Evolutionary conservation across 2,797 vertebrate species (phyloP).

Genomic region (Chelmon rostratus): DNA sequence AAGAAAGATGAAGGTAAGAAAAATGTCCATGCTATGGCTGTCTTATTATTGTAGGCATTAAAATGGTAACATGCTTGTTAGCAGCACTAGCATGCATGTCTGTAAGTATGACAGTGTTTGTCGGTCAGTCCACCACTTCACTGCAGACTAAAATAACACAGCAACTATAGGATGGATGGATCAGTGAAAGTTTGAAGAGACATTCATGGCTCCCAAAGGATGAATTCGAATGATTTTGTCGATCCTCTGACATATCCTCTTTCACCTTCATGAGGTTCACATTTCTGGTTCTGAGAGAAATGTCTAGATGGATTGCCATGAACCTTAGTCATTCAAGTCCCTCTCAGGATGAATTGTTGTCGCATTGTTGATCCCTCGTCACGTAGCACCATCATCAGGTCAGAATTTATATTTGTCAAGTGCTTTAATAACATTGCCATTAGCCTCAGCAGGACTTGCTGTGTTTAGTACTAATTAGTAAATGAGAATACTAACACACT

Average conservation of each 20-base stretch:
- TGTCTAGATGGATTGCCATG: background rate
- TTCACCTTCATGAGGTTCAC: background rate
- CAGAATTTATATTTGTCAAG: background rate
- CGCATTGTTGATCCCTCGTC: background rate
- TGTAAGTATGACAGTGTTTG: background rate
- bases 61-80: background rate
- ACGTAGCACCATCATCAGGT: background rate
- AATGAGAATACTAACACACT: background rate
- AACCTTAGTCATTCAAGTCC: background rate
- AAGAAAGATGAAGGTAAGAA: slow-evolving; percentile 79
- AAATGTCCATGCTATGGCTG: background rate
- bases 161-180: background rate
- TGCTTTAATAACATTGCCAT: background rate
- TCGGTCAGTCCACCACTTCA: background rate
- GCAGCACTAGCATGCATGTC: too few relatives aligned
- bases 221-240: background rate
- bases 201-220: background rate
- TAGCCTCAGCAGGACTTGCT: background rate
- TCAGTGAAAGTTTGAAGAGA: background rate
- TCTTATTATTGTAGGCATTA: background rate
- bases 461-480: background rate
- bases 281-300: background rate
- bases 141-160: background rate
- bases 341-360: background rate
- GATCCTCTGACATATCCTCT: background rate